Evolutionary conservation across 1,140 invertebrate species (phyloP), one percentile per base, ranked within the genome.

Genomic region (Thaumatotibia leucotreta): DNA sequence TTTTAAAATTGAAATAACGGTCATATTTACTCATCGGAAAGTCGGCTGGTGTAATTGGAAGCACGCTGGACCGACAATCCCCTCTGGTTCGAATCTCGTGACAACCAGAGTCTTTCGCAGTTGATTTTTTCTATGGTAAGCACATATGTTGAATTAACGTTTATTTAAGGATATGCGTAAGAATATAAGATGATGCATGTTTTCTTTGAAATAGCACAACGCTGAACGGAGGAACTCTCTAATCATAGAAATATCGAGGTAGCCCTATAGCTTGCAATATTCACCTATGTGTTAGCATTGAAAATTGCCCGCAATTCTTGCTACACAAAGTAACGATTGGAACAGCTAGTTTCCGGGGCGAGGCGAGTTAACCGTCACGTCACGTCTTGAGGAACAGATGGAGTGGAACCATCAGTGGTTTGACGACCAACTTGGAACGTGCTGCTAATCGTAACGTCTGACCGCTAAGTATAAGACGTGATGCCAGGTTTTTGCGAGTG

Each of bases 361-460:
- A 29, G 27, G 50, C 50, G 27, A 54, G 17, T n/a, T 31, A 58
- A 29, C 52, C 22, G 24, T 58, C 52, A 31, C 52, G 24, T 14
- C 24, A n/a, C 14, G 52, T 24, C n/a, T n/a, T n/a, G n/a, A n/a
- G 11, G 4, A 11, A 5, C 0, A 58, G 52, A 27, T 58, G 52
- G 52, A 58, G 52, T 58, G 27, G 27, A 58, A 58, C 52, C 29
- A 58, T 58, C 52, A 58, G 52, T 6, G 23, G 39, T 45, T 27
- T 27, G 24, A n/a, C n/a, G n/a, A 58, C 52, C 52, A 31, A 14
- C 4, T 31, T 0, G 23, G 5, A 58, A 24, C 52, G 52, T 58
- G 52, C 52, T 20, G 20, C 50, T 10, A 20, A n/a, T n/a, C n/a
- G n/a, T n/a, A 5, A 20, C 17, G 10, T 23, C 11, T 23, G 22